A percentile compares a stretch with the other conserved stretches of the same genome.
These are phyloP conservation scores for Crenichthys baileyi DNA, from an alignment of 2,797 vertebrate species.

Conservation along the genomic window DNA sequence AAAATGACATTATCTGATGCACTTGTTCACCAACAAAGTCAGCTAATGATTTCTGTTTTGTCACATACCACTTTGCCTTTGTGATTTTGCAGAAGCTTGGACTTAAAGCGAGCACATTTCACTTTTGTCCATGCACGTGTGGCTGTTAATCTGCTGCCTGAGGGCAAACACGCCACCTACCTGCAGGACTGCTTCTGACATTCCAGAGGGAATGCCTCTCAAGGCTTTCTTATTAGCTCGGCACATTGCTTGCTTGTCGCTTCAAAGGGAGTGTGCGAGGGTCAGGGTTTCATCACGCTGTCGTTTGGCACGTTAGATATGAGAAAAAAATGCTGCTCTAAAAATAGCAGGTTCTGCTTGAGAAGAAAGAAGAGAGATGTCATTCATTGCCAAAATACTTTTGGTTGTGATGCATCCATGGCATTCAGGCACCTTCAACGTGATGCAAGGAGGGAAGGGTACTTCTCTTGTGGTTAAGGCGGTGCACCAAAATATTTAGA, in stretches of 20 bases:
- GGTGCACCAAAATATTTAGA: not conserved
- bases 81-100: not conserved
- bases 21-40: constrained; percentile 5
- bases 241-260: constrained; percentile 74
- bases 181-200: constrained; percentile 45
- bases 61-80: not conserved
- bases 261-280: constrained; percentile 66
- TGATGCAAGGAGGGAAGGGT: constrained; percentile 12
- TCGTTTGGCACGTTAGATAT: constrained; percentile 50
- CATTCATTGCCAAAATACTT: constrained; percentile 63
- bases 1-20: constrained; percentile 13
- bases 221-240: constrained; percentile 62
- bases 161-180: constrained; percentile 26
- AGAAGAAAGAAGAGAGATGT: constrained; percentile 55
- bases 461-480: constrained; percentile 13
- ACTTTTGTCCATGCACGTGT: constrained; percentile 10
- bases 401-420: constrained; percentile 69
- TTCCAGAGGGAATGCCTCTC: constrained; percentile 64
- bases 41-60: not conserved
- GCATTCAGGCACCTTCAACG: constrained; percentile 37
- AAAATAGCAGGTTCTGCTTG: constrained; percentile 74
- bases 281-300: constrained; percentile 70
- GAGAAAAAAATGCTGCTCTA: constrained; percentile 62
- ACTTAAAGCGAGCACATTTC: constrained; percentile 4
- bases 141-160: constrained; percentile 35